phyloP scores from a whole-genome alignment of 2,797 vertebrate genomes.

The Centroberyx gerrardi region DNA sequence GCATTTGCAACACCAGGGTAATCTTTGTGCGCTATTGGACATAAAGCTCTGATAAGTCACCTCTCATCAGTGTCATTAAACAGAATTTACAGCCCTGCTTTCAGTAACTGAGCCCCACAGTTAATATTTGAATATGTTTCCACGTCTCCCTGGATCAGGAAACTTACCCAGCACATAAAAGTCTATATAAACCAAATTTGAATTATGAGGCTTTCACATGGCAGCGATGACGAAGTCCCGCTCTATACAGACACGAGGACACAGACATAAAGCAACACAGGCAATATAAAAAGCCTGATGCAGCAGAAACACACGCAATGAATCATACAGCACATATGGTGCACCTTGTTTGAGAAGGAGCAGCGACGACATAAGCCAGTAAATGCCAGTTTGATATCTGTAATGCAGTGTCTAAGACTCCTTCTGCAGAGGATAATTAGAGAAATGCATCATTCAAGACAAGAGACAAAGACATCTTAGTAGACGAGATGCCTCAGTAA shows the following conservation, averaged over 20 bases:
- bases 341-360: constrained; percentile 6
- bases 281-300: constrained; percentile 34
- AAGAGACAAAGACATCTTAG: constrained; percentile 48
- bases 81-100: background rate
- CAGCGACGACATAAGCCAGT: constrained; percentile 26
- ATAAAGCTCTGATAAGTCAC: constrained; percentile 3
- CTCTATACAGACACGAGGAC: constrained; percentile 49
- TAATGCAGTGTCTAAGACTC: constrained; percentile 27
- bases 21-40: background rate
- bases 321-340: constrained; percentile 48
- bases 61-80: constrained; percentile 10
- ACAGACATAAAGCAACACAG: constrained; percentile 37
- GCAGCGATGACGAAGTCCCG: constrained; percentile 36
- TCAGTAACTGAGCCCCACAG: background rate
- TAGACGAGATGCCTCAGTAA: constrained; percentile 55
- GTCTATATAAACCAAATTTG: background rate
- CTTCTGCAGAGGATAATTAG: constrained; percentile 46
- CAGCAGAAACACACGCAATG: constrained; percentile 41
- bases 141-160: constrained; percentile 3
- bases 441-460: constrained; percentile 48
- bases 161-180: constrained; percentile 2
- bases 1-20: background rate
- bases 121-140: constrained; percentile 14
- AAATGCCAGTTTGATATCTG: constrained; percentile 24
- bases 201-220: constrained; percentile 17